These are phyloP conservation scores for Battus philenor DNA, from an alignment of 1,140 invertebrate species.

Conservation along the genomic window DNA sequence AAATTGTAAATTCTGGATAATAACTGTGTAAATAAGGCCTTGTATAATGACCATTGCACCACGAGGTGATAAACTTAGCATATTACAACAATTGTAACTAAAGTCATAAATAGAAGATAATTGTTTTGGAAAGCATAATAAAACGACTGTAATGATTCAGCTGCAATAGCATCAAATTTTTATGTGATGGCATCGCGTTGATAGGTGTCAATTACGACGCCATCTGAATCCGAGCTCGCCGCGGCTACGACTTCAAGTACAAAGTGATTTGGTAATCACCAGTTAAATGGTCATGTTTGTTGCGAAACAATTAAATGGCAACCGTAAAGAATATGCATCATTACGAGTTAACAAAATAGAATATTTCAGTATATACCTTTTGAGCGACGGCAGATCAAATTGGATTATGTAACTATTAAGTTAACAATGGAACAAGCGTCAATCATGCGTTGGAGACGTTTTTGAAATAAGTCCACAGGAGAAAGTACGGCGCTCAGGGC, in stretches of 20 bases:
- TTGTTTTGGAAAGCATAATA: too few species aligned
- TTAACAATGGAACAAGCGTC: slow-evolving; percentile 55
- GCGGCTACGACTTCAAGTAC: slow-evolving; percentile 5
- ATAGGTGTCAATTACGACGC: slow-evolving; percentile 28
- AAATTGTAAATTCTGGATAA: too few species aligned
- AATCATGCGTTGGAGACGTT: slow-evolving; percentile 66
- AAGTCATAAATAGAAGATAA: too few species aligned
- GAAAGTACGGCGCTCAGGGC: slow-evolving; percentile 57
- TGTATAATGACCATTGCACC: too few species aligned
- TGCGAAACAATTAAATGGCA: slow-evolving; percentile 69
- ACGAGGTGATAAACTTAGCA: too few species aligned
- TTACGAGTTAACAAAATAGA: slow-evolving; percentile 64
- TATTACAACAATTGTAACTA: too few species aligned
- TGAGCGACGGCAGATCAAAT: slow-evolving; percentile 66
- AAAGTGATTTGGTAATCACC: slow-evolving; percentile 36
- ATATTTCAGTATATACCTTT: slow-evolving; percentile 52
- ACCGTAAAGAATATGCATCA: slow-evolving; percentile 59
- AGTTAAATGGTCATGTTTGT: slow-evolving; percentile 52
- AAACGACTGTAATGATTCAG: not conserved
- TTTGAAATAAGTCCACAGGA: slow-evolving; percentile 68
- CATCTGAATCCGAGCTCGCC: slow-evolving; percentile 8
- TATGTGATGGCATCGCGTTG: not conserved
- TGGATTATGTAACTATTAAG: slow-evolving; percentile 53
- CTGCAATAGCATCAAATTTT: not conserved
- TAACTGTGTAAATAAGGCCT: too few species aligned